These are phyloP conservation scores for Amiota communis DNA, from an alignment of 2,888 invertebrate species.

Conservation along the genomic window DNA sequence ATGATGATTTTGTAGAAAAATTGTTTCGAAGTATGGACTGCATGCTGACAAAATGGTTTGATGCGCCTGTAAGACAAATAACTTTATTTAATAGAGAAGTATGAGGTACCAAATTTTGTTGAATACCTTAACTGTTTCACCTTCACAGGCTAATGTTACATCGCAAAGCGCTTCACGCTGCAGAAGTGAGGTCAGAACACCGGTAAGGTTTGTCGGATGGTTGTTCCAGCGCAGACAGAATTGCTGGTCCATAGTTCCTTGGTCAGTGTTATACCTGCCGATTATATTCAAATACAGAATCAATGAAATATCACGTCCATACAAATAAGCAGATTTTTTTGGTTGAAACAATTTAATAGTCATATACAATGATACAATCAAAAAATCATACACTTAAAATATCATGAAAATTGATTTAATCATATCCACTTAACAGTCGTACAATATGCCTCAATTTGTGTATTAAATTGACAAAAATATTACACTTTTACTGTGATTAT, in stretches of 20 bases:
- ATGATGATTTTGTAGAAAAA: conserved; percentile 90
- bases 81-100: neutral
- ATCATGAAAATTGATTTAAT: too few species aligned
- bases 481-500: neutral
- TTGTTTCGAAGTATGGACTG: conserved; percentile 94
- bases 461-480: neutral
- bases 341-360: conserved; percentile 10
- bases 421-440: too few species aligned
- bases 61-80: conserved; percentile 81
- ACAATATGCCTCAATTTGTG: too few species aligned
- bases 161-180: conserved; percentile 93
- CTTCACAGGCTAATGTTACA: conserved; percentile 93
- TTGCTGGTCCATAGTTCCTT: conserved; percentile 81
- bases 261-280: conserved; percentile 74
- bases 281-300: neutral
- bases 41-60: conserved; percentile 94
- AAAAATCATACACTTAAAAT: too few species aligned
- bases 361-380: too few species aligned
- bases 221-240: conserved; percentile 96
- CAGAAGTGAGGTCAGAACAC: conserved; percentile 89
- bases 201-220: conserved; percentile 92
- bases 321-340: conserved; percentile 16
- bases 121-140: conserved; percentile 85
- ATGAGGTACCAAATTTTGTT: neutral
- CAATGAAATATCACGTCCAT: conserved; percentile 15